Evolutionary conservation across 2,113 vertebrate species (phyloP), one percentile per base, ranked within the genome.

Genomic region (Chinchilla lanigera): DNA sequence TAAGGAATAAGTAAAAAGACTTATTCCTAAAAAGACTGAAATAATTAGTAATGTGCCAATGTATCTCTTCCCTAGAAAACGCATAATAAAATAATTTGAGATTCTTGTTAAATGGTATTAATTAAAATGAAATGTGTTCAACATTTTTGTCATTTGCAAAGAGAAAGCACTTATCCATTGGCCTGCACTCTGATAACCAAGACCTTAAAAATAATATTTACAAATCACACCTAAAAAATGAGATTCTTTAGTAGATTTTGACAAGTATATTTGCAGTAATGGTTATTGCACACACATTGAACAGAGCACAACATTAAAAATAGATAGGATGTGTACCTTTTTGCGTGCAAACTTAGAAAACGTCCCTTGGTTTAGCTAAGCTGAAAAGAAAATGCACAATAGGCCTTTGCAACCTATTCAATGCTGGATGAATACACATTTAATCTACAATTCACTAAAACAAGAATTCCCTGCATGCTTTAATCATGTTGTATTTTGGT

Each of bases 91-190:
- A 97, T 19, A 71, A 69, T 80, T 44, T 81, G 7, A 75, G 60
- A 67, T 35, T 38, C 47, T 38, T 54, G 19, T 80, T 54, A 50
- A 95, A 65, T 86, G 52, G 19, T 73, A 65, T 58, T 58, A 33
- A 82, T 26, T 84, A 86, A 88, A 92, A 80, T 85, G 69, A 54
- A 93, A 61, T 28, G 2, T 60, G 13, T 81, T 89, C 22, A 84
- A 83, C 54, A 44, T 91, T 84, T 56, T 97, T 73, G 44, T 28
- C 54, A 86, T 73, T 69, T 61, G 86, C 85, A 95, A 95, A 93
- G 60, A 52, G 75, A 83, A 93, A 86, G 67, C 16, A 11, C 9
- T 91, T 67, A 14, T 71, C 50, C 20, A 2, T 77, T 93, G 56
- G 28, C 30, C 54, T 65, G 47, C 1, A 16, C 35, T 93, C 77